Conservation (phyloP, 1,140 invertebrate genomes). For the Orius insidiosus region DNA sequence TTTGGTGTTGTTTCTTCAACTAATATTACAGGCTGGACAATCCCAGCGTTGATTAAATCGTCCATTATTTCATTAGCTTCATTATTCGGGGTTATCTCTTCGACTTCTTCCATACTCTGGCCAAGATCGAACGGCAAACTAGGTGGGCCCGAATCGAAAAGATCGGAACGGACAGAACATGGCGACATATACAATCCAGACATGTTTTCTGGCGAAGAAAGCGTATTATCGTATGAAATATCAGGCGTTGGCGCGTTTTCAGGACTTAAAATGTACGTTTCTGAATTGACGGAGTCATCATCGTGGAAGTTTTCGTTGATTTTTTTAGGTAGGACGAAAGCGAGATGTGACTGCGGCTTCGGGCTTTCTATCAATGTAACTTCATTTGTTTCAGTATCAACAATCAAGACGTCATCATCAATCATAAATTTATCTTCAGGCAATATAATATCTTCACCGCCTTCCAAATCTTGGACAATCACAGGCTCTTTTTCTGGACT, state of each 20-base stretch:
- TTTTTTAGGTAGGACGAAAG: conserved; percentile 16
- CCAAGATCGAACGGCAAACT: conserved; percentile 19
- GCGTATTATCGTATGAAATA: conserved; percentile 9
- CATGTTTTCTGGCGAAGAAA: conserved; percentile 23
- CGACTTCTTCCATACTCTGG: conserved; percentile 16
- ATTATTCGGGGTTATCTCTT: conserved; percentile 19
- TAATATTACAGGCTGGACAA: conserved; percentile 12
- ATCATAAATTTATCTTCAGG: conserved; percentile 13
- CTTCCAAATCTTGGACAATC: conserved; percentile 19
- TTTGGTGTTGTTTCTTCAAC: conserved; percentile 1
- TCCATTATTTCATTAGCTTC: conserved; percentile 19
- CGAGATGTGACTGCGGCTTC: conserved; percentile 19
- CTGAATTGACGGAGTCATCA: conserved; percentile 9
- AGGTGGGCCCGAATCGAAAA: conserved; percentile 19
- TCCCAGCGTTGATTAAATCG: conserved; percentile 16
- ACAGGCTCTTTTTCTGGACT: conserved; percentile 14
- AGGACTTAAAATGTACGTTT: conserved; percentile 14
- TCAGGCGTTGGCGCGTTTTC: conserved; percentile 13
- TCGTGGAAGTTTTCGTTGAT: not conserved
- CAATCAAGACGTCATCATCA: conserved; percentile 33
- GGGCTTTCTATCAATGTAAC: conserved; percentile 30
- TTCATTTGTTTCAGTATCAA: conserved; percentile 35
- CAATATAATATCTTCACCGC: conserved; percentile 13
- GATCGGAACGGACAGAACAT: conserved; percentile 17
- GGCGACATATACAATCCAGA: conserved; percentile 24